Evolutionary conservation across 1,140 invertebrate genomes (phyloP).

Genomic region (Eubasilissa regina): DNA sequence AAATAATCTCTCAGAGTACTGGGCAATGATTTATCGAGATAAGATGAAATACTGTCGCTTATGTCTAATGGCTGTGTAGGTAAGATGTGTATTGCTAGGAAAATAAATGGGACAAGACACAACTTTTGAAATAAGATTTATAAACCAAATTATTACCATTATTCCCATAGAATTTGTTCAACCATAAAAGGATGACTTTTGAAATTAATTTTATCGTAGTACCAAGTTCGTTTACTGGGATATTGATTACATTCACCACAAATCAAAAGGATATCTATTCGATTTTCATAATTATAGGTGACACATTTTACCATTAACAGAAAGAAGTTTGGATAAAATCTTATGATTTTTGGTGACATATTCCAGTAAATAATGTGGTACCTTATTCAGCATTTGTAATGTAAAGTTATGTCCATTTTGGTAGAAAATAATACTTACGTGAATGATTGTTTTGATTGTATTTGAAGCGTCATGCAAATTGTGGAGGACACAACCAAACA

Average conservation of each 20-base stretch:
- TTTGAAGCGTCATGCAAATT: slow-evolving; percentile 83
- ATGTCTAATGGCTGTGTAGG: slow-evolving; percentile 58
- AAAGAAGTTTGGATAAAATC: neutral
- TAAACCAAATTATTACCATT: slow-evolving; percentile 34
- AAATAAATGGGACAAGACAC: slow-evolving; percentile 54
- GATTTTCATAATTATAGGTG: neutral
- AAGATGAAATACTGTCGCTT: slow-evolving; percentile 58
- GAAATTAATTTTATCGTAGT: slow-evolving; percentile 20
- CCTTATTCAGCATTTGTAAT: slow-evolving; percentile 48
- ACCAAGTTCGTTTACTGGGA: slow-evolving; percentile 44
- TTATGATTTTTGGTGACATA: slow-evolving; percentile 37
- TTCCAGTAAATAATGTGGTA: slow-evolving; percentile 51
- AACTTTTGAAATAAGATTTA: slow-evolving; percentile 42
- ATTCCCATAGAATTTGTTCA: slow-evolving; percentile 33
- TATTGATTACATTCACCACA: slow-evolving; percentile 22
- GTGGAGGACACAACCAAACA: slow-evolving; percentile 82
- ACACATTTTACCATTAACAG: neutral
- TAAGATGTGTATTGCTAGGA: slow-evolving; percentile 56
- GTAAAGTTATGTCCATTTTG: slow-evolving; percentile 59
- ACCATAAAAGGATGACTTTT: slow-evolving; percentile 19
- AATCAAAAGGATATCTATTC: neutral
- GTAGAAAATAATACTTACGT: slow-evolving; percentile 80
- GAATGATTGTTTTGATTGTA: slow-evolving; percentile 81
- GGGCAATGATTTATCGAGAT: slow-evolving; percentile 48
- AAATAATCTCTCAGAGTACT: slow-evolving; percentile 57